phyloP scores from a whole-genome alignment of 2,888 invertebrate species.

The Cyclophora albipunctata region DNA sequence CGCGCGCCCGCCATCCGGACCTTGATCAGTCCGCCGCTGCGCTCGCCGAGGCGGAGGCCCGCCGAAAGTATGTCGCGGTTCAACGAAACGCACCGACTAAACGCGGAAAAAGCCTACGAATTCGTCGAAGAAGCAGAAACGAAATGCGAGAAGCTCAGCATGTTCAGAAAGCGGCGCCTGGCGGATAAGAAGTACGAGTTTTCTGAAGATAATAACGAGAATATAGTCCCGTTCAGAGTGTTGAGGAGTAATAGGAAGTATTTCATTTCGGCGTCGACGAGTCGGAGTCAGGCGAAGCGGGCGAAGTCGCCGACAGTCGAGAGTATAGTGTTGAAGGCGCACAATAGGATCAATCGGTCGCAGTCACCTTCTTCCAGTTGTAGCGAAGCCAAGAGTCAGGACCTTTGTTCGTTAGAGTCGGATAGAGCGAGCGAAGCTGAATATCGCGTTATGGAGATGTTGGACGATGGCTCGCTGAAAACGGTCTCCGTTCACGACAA shows the following conservation, averaged over 20 bases:
- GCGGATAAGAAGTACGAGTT: constrained; percentile 96
- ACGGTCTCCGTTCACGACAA: constrained; percentile 69
- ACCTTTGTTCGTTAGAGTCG: constrained; percentile 41
- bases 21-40: constrained; percentile 62
- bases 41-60: constrained; percentile 62
- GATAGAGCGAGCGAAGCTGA: constrained; percentile 66
- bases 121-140: constrained; percentile 88
- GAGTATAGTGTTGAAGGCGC: constrained; percentile 59
- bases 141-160: constrained; percentile 90
- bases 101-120: constrained; percentile 86
- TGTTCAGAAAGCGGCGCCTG: constrained; percentile 86
- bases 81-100: constrained; percentile 69
- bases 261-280: constrained; percentile 54
- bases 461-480: constrained; percentile 68
- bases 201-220: constrained; percentile 84
- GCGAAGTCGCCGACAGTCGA: constrained; percentile 63
- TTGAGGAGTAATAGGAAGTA: constrained; percentile 72
- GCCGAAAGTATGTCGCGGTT: constrained; percentile 71
- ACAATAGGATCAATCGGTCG: constrained; percentile 61
- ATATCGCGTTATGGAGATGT: constrained; percentile 67
- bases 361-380: constrained; percentile 40
- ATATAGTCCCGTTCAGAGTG: constrained; percentile 80
- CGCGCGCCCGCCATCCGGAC: constrained; percentile 66
- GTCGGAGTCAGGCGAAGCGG: constrained; percentile 41
- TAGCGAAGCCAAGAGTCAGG: constrained; percentile 40